Evolutionary conservation across 2,113 vertebrate species (phyloP), one percentile per base, ranked within the genome.

Genomic region (Dascyllus trimaculatus): DNA sequence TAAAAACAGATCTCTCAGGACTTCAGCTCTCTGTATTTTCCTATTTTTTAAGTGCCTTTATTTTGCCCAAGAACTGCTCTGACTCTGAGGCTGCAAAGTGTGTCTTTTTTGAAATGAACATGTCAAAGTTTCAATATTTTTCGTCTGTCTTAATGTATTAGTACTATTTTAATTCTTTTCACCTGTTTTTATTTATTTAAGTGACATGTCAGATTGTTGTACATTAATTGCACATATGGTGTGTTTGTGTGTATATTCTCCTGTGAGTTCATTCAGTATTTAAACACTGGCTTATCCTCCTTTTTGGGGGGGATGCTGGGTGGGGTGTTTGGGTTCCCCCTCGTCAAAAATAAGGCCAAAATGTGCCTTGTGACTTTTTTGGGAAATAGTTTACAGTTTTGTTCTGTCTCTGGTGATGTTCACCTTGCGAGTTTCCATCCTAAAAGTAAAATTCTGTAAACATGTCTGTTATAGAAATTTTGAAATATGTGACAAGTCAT

Each of bases 131-230:
- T 49, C 19, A 40, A 43, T 68, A 38, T 68, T 79, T 71, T 77
- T 60, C n/a, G 29, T 75, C 10, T 48, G 72, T 81, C 75, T 79
- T 77, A 74, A 62, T 2, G 4, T 64, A 60, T 32, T 35, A 75
- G 75, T 71, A 57, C 75, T 85, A 59, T 83, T 86, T 75, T 56
- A 2, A 71, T 59, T 72, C 14, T 71, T 1, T 79, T 83, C 9
- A 49, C 11, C 11, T 56, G 3, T 74, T 87, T 71, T 75, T 91
- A 91, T 91, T 90, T 92, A 91, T 92, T 92, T 7, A 66, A 78
- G 75, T 59, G 11, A 29, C 49, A 58, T 66, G 52, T 70, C 24
- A 22, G 52, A 53, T 74, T 75, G 59, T 59, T 73, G 46, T 58
- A 60, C 63, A 52, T 80, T 22, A 59, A 19, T 75, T 88, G 87